Conservation (phyloP, 1,140 invertebrate species). For the Drosophila mojavensis region DNA sequence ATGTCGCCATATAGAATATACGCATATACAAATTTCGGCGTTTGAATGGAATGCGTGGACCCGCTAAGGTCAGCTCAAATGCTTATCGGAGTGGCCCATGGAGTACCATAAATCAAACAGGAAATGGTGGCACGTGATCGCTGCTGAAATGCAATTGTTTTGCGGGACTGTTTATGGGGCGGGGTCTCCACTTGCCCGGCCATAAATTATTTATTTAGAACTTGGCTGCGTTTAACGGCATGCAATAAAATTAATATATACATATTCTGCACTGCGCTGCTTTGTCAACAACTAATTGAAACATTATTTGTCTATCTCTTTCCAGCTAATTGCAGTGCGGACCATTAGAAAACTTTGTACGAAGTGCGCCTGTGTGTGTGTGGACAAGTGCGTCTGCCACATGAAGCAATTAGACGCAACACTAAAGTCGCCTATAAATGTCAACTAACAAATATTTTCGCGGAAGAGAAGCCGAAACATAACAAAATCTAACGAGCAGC, state of each 20-base stretch:
- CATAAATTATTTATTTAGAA: constrained; percentile 64
- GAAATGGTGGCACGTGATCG: constrained; percentile 56
- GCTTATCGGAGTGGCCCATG: constrained; percentile 26
- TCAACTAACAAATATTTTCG: constrained; percentile 66
- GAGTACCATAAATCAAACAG: constrained; percentile 24
- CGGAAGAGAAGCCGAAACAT: constrained; percentile 47
- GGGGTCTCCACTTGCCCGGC: constrained; percentile 20
- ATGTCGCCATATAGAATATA: neutral
- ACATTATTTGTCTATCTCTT: constrained; percentile 50
- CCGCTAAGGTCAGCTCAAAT: constrained; percentile 30
- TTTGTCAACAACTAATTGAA: constrained; percentile 77
- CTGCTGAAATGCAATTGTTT: constrained; percentile 44
- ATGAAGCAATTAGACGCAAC: constrained; percentile 66
- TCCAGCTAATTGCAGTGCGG: constrained; percentile 31
- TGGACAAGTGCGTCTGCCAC: constrained; percentile 38
- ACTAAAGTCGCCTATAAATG: constrained; percentile 74
- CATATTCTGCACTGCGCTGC: constrained; percentile 8
- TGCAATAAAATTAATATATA: constrained; percentile 65
- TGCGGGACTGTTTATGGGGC: neutral
- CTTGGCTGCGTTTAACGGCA: constrained; percentile 54
- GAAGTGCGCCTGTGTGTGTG: constrained; percentile 3
- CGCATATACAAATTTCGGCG: neutral
- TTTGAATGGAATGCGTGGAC: constrained; percentile 2
- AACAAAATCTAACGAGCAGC: constrained; percentile 38
- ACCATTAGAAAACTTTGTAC: constrained; percentile 43